These are phyloP conservation scores for Gari tellinella DNA, from an alignment of 2,888 invertebrate genomes.

Conservation along the genomic window DNA sequence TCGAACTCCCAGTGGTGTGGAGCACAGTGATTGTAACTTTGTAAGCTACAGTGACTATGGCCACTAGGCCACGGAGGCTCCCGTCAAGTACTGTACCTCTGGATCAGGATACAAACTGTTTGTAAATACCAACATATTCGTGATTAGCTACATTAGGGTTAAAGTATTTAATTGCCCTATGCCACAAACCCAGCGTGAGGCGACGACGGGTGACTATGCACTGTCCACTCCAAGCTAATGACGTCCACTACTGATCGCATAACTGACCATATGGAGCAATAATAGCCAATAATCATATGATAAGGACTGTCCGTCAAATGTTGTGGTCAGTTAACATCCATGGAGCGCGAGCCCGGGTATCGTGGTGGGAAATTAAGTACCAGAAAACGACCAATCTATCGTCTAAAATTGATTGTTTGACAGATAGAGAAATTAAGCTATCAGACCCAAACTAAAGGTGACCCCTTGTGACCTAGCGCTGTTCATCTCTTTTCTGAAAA, in stretches of 20 bases:
- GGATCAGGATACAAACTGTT: too few relatives aligned
- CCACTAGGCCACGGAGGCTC: too few relatives aligned
- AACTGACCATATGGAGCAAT: conserved; percentile 46
- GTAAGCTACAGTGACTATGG: too few relatives aligned
- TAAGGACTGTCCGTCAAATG: conserved; percentile 48
- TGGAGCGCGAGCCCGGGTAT: conserved; percentile 19
- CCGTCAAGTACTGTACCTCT: too few relatives aligned
- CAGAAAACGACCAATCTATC: conserved; percentile 50
- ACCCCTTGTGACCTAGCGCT: too few relatives aligned
- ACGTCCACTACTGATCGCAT: conserved; percentile 34
- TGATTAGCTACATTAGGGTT: too few relatives aligned
- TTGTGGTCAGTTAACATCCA: conserved; percentile 13
- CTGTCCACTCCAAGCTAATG: conserved; percentile 29
- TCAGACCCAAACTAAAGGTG: conserved; percentile 7
- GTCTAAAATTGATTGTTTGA: conserved; percentile 55
- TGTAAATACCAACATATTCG: too few relatives aligned
- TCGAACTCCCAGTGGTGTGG: too few relatives aligned
- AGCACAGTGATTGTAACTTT: too few relatives aligned
- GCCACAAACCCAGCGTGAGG: too few relatives aligned
- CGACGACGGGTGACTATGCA: neutral
- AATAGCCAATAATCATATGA: conserved; percentile 46
- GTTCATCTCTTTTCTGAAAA: too few relatives aligned
- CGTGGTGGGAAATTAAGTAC: conserved; percentile 56
- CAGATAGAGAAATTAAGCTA: conserved; percentile 51
- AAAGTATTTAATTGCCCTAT: too few relatives aligned